Conservation (phyloP, 2,888 invertebrate species). For the Candidula unifasciata region DNA sequence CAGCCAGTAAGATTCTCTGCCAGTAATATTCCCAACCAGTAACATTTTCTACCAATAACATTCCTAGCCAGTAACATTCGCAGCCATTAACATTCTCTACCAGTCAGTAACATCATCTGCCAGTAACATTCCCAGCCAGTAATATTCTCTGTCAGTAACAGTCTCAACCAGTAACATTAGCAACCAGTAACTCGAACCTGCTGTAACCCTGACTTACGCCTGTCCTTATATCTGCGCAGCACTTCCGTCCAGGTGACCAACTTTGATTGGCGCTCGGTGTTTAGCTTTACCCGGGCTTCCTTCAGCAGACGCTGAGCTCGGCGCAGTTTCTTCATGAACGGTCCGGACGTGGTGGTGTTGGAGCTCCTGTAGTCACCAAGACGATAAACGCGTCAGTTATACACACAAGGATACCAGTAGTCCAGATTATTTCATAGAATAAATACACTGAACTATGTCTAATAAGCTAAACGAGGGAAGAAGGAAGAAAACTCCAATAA, state of each 20-base stretch:
- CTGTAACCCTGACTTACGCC: constrained; percentile 12
- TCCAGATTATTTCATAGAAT: neutral
- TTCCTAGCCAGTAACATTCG: too few species aligned
- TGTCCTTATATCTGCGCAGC: constrained; percentile 32
- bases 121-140: too few species aligned
- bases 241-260: constrained; percentile 17
- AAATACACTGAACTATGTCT: neutral
- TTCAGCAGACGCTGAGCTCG: constrained; percentile 42
- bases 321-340: constrained; percentile 47
- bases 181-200: too few species aligned
- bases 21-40: too few species aligned
- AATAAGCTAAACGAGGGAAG: neutral
- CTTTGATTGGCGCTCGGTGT: neutral
- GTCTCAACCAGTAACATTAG: too few species aligned
- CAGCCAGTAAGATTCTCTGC: too few species aligned
- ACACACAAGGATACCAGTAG: neutral
- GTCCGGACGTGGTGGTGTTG: constrained; percentile 37
- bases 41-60: too few species aligned
- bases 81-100: too few species aligned
- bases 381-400: neutral
- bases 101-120: too few species aligned
- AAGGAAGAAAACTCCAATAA: neutral
- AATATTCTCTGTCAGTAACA: too few species aligned
- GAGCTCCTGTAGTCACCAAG: constrained; percentile 2
- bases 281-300: constrained; percentile 31